A percentile compares a stretch with the other conserved stretches of the same genome.
These are phyloP conservation scores for Parnassius apollo DNA, from an alignment of 2,888 invertebrate species.

Conservation along the genomic window DNA sequence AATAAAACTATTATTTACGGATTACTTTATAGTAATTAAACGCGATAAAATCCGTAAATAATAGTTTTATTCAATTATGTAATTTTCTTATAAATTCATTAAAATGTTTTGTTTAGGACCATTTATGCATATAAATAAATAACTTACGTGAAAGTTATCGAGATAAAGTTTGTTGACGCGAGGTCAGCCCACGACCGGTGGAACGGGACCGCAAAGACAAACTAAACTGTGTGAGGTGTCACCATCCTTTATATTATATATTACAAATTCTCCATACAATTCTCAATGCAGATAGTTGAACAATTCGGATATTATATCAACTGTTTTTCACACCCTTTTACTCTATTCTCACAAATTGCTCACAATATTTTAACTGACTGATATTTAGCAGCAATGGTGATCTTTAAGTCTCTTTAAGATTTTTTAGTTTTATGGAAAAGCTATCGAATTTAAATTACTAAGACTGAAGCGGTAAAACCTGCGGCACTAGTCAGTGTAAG, in stretches of 20 bases:
- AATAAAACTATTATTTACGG: too few relatives aligned
- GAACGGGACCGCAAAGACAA: conserved; percentile 55
- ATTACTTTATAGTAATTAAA: too few relatives aligned
- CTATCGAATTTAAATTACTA: too few relatives aligned
- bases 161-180: conserved; percentile 31
- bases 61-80: too few relatives aligned
- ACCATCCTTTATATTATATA: conserved; percentile 62
- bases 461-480: too few relatives aligned
- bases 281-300: conserved; percentile 22
- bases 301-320: conserved; percentile 10
- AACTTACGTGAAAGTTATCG: conserved; percentile 52
- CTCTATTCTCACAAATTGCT: conserved; percentile 13
- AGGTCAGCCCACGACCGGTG: conserved; percentile 63
- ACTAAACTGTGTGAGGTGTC: conserved; percentile 72
- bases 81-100: too few relatives aligned
- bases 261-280: conserved; percentile 43
- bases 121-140: conserved; percentile 27
- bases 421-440: too few relatives aligned
- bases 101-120: conserved; percentile 30
- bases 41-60: too few relatives aligned
- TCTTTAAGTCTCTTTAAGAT: too few relatives aligned
- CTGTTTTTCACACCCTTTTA: conserved; percentile 6
- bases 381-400: too few relatives aligned
- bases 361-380: too few relatives aligned
- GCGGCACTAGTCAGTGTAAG: too few relatives aligned